Conservation (phyloP, 2,888 invertebrate genomes). For the Lacanobia wlatinum region DNA sequence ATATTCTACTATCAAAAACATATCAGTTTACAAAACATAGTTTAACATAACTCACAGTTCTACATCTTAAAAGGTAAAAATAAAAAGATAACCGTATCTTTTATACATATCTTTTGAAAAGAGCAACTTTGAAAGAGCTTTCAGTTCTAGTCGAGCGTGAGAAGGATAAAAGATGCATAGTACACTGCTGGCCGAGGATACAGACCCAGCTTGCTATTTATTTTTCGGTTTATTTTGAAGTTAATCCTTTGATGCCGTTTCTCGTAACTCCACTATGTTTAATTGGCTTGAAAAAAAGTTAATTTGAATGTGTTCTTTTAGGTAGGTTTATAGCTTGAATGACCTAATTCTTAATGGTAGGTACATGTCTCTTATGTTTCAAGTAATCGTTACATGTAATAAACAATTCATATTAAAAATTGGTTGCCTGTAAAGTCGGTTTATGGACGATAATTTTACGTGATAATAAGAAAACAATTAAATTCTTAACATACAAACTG, state of each 20-base stretch:
- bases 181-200: conserved; percentile 46
- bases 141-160: conserved; percentile 52
- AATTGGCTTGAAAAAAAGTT: not conserved
- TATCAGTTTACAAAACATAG: not conserved
- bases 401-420: too few relatives aligned
- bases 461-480: too few relatives aligned
- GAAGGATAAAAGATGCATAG: conserved; percentile 61
- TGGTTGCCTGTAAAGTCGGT: too few relatives aligned
- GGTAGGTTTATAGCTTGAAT: not conserved
- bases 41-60: not conserved
- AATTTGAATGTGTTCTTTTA: not conserved
- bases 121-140: conserved; percentile 62
- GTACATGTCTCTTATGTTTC: too few relatives aligned
- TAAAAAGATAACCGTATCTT: conserved; percentile 42
- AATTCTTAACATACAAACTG: too few relatives aligned
- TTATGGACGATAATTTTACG: too few relatives aligned
- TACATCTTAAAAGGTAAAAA: conserved; percentile 25
- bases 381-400: too few relatives aligned
- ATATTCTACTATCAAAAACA: not conserved
- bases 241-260: not conserved
- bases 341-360: not conserved
- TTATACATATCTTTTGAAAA: conserved; percentile 57
- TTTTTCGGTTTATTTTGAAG: not conserved
- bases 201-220: not conserved
- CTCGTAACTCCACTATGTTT: not conserved